Evolutionary conservation across 2,888 invertebrate genomes (phyloP), one percentile per base, ranked within the genome.

Genomic region (Phyllotreta striolata): DNA sequence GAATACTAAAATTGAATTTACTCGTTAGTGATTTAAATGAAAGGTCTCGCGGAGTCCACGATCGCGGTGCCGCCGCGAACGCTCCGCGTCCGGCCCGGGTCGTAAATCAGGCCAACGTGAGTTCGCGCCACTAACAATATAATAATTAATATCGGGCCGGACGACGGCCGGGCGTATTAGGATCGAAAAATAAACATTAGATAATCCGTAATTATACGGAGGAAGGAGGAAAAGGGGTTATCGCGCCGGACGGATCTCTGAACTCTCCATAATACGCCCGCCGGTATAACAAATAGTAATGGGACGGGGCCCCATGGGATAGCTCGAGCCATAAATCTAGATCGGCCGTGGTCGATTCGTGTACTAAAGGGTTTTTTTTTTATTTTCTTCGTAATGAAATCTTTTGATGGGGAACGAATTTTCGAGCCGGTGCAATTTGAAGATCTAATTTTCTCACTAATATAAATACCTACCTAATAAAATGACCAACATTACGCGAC

Each of bases 151-250:
- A 77, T 75, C 74, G 73, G 70, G 76, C 75, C 75, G 76, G 70
- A 73, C 60, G 66, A 4, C 24, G 24, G 24, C 24, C 24, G 24
- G 24, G 74, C 71, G 73, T 74, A 78, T 79, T 78, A 79, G 78
- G 73, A 76, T 76, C 77, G 74, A 78, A 80, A 79, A 79, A 78
- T 79, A 79, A 79, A 79, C 78, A 79, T 78, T 78, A 77, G 78
- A 79, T 79, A 77, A 79, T 77, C 76, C 72, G 73, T 80, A 79
- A 80, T 80, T 80, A 80, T 78, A 80, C 4, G 24, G 70, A 67
- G 70, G 68, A 70, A 69, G 67, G 56, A 63, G 61, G 24, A 24
- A 24, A 24, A 24, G 63, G 65, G 71, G 69, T 74, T 74, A 76
- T 76, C 75, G 69, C 64, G 62, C 65, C 71, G 72, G 24, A 4